Percentiles rank a stretch among this genome's conserved stretches.
Evolutionary conservation across 2,888 invertebrate species (phyloP).

Genomic region (Aleiodes alternator): DNA sequence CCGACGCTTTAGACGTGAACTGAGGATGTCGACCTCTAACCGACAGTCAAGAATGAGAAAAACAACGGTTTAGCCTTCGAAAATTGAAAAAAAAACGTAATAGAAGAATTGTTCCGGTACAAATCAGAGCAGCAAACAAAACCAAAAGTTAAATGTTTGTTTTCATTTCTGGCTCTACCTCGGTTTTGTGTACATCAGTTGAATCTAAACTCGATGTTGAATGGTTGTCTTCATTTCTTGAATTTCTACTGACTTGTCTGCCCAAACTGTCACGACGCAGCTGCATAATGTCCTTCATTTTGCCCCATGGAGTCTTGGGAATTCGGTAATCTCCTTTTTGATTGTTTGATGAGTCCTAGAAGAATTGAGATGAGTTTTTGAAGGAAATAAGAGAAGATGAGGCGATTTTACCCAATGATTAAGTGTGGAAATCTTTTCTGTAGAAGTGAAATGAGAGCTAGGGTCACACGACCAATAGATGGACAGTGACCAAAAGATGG

Average conservation of each 20-base stretch:
- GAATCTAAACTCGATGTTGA: slow-evolving; percentile 65
- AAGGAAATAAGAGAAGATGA: background rate
- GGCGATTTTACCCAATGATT: background rate
- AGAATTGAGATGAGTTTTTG: background rate
- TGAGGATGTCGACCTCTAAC: slow-evolving; percentile 46
- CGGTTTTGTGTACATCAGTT: slow-evolving; percentile 54
- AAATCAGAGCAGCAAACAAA: background rate
- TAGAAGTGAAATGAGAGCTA: background rate
- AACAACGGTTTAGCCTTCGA: slow-evolving; percentile 15
- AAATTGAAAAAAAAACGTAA: slow-evolving; percentile 2
- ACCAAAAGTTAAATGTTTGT: background rate
- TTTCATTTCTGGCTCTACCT: slow-evolving; percentile 41
- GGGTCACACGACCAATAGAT: too few relatives aligned
- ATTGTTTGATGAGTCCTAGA: background rate
- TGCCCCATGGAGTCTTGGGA: slow-evolving; percentile 85
- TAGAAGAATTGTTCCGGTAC: slow-evolving; percentile 14
- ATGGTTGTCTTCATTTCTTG: slow-evolving; percentile 67
- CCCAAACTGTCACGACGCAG: slow-evolving; percentile 83
- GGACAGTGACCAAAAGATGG: too few relatives aligned
- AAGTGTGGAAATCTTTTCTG: background rate
- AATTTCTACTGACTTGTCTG: slow-evolving; percentile 77
- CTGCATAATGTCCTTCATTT: slow-evolving; percentile 87
- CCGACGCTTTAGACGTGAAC: slow-evolving; percentile 37
- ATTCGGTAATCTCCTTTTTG: slow-evolving; percentile 75
- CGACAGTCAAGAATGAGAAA: too few relatives aligned